These are phyloP conservation scores for Cerceris ruficornis DNA, from an alignment of 2,888 invertebrate genomes.

Conservation along the genomic window DNA sequence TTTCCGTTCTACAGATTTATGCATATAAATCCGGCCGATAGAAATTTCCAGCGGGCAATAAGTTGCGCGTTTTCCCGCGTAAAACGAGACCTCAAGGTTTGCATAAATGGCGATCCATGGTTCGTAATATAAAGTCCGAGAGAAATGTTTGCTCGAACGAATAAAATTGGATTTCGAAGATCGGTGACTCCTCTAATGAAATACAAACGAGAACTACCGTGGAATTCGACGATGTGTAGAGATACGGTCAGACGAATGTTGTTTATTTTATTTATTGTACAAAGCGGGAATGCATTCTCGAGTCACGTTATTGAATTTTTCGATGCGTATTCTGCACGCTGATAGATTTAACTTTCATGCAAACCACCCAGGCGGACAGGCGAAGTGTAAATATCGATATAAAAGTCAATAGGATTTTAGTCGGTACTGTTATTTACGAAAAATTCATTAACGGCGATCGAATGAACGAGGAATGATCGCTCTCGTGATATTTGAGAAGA, in stretches of 20 bases:
- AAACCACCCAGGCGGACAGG: not conserved
- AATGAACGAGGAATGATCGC: not conserved
- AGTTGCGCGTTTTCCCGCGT: too few relatives aligned
- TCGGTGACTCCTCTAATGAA: too few relatives aligned
- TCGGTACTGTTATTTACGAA: not conserved
- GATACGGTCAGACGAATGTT: not conserved
- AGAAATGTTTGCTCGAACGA: too few relatives aligned
- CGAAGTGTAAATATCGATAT: not conserved
- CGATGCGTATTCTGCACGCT: not conserved
- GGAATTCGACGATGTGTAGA: not conserved
- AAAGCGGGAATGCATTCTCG: not conserved
- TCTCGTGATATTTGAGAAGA: not conserved
- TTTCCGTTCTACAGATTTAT: not conserved
- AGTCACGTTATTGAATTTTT: slow-evolving; percentile 15
- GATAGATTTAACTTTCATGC: slow-evolving; percentile 6
- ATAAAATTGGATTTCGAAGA: too few relatives aligned
- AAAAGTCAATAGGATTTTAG: slow-evolving; percentile 7
- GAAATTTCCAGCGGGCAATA: not conserved
- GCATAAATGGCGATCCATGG: too few relatives aligned
- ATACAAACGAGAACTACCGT: not conserved
- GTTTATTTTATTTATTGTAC: not conserved
- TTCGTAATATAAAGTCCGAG: too few relatives aligned
- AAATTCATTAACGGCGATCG: slow-evolving; percentile 2
- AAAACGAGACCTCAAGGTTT: too few relatives aligned
- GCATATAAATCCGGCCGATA: not conserved